Evolutionary conservation across 2,797 vertebrate genomes (phyloP), one percentile per base, ranked within the genome.

Genomic region (Malacoraja senta): DNA sequence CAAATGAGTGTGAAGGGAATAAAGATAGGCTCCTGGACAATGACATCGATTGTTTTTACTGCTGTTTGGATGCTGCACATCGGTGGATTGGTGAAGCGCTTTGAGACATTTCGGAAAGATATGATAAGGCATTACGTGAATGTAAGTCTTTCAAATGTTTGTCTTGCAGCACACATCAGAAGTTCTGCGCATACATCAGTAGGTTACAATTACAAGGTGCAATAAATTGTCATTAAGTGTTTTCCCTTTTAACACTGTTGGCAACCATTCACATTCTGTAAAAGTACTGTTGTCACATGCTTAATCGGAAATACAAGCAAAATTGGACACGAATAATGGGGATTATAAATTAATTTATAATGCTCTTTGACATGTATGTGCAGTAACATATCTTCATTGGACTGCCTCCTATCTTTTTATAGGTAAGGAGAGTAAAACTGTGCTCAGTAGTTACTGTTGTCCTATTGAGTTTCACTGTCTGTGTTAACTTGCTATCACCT

Each of bases 291-390:
- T 53, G 21, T 81, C 35, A 38, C 10, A 24, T 53, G 24, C 79
- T 24, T 84, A 61, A 84, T n/a, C 81, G 61, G 81, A 84, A 86
- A 32, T n/a, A 63, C 29, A 84, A 29, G n/a, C 12, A 86, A 86
- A 86, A 86, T 32, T 38, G 32, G 1, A 79, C 32, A 86, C 29
- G 32, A 65, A 86, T 63, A 86, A 86, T 63, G 17, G 58, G 29
- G 83, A 86, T 86, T 63, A 86, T 29, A 86, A 86, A 86, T 86
- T 63, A 63, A 86, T 86, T 63, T 7, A 86, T 86, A 15, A 86
- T 29, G 29, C 61, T 17, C 26, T 86, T 32, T 86, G 58, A 65
- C 65, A 65, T 86, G 53, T 26, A 26, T n/a, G 81, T 58, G 58
- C 26, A 86, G 44, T 53, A 53, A 53, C 44, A 44, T 44, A 6